A percentile compares a stretch with the other conserved stretches of the same genome.
Evolutionary conservation across 2,113 vertebrate genomes (phyloP).

Genomic region (Oxyruncus cristatus): DNA sequence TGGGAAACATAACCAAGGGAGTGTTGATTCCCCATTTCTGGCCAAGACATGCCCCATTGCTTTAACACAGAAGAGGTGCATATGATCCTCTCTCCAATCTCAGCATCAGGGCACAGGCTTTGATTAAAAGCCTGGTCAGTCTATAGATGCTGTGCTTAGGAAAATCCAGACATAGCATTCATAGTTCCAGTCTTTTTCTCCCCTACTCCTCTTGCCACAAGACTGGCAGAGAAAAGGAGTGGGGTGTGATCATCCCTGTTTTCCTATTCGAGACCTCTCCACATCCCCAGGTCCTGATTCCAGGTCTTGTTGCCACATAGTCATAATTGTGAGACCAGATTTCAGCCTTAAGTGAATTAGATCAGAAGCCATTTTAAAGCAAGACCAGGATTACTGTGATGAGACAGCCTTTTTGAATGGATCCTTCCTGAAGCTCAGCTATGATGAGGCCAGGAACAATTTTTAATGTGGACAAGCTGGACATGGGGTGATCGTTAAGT

Average conservation of each 20-base stretch:
- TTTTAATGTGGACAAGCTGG: not conserved
- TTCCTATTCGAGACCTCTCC: not conserved
- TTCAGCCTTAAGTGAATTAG: constrained; percentile 9
- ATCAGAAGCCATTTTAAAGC: constrained; percentile 59
- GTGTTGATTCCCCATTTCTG: not conserved
- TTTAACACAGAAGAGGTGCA: not conserved
- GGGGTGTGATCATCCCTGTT: not conserved
- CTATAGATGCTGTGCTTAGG: not conserved
- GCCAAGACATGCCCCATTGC: not conserved
- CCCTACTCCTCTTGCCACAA: not conserved
- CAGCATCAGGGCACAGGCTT: not conserved
- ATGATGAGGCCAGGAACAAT: not conserved
- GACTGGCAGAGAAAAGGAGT: not conserved
- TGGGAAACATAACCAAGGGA: not conserved
- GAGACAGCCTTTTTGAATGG: not conserved
- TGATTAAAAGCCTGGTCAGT: not conserved
- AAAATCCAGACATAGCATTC: not conserved
- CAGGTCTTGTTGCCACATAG: not conserved
- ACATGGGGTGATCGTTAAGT: accelerated
- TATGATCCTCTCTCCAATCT: not conserved
- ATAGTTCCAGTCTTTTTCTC: not conserved
- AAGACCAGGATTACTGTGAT: not conserved
- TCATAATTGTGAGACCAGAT: not conserved
- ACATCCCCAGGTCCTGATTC: not conserved
- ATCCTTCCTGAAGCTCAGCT: not conserved